phyloP scores from a whole-genome alignment of 2,113 vertebrate species.

The Nerophis lumbriciformis region DNA sequence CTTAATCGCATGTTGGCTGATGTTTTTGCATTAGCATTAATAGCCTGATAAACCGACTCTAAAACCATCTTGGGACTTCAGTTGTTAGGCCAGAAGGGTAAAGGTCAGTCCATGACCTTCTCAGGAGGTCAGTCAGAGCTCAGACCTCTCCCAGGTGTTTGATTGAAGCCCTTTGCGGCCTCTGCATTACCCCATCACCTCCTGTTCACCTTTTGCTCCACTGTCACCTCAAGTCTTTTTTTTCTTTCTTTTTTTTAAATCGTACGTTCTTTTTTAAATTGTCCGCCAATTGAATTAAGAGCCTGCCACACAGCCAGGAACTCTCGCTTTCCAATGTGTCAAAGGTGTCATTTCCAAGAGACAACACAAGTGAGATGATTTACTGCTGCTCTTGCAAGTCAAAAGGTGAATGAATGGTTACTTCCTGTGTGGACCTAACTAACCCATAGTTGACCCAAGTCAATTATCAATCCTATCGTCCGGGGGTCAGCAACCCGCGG shows the following conservation, averaged over 20 bases:
- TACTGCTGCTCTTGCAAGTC: neutral
- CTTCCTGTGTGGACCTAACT: neutral
- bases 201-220: neutral
- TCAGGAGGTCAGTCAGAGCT: constrained; percentile 1
- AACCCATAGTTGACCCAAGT: constrained; percentile 6
- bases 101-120: constrained; percentile 14
- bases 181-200: neutral
- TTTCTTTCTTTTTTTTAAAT: neutral
- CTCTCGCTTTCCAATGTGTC: constrained; percentile 24
- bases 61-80: neutral
- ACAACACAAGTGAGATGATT: too few species aligned
- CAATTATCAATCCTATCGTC: constrained; percentile 12
- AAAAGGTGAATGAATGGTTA: constrained; percentile 21
- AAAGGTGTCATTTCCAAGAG: neutral
- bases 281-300: constrained; percentile 2
- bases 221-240: neutral
- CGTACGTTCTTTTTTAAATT: neutral
- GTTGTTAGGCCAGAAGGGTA: neutral
- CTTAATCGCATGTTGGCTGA: too few species aligned
- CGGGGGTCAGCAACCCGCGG: too few species aligned
- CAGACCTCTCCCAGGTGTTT: constrained; percentile 19
- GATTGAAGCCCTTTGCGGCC: neutral
- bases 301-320: neutral
- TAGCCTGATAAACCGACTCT: too few species aligned
- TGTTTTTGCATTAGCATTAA: too few species aligned